These are phyloP conservation scores for Callospermophilus lateralis DNA, from an alignment of 2,113 vertebrate genomes.

Conservation along the genomic window DNA sequence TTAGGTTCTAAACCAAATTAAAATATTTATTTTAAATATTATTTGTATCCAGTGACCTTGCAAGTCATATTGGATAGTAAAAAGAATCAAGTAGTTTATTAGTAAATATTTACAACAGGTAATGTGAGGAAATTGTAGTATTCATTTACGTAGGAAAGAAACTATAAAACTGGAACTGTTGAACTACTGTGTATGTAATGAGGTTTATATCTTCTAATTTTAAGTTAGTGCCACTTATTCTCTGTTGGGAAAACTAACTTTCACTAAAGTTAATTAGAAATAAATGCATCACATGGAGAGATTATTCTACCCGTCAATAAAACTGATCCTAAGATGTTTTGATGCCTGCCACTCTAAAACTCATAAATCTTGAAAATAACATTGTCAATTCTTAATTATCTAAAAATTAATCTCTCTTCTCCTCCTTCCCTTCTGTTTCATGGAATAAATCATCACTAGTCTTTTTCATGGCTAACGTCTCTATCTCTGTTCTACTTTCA, in stretches of 20 bases:
- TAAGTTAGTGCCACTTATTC: constrained; percentile 43
- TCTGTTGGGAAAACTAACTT: constrained; percentile 49
- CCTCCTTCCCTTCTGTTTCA: constrained; percentile 66
- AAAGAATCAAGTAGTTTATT: constrained; percentile 41
- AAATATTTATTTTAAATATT: constrained; percentile 68
- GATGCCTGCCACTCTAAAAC: constrained; percentile 61
- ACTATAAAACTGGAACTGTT: constrained; percentile 48
- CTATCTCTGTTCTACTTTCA: neutral
- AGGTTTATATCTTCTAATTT: constrained; percentile 50
- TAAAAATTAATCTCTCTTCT: constrained; percentile 72
- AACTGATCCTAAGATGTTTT: constrained; percentile 59
- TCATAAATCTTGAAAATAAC: constrained; percentile 80
- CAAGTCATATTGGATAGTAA: constrained; percentile 69
- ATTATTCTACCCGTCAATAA: constrained; percentile 65
- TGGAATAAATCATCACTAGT: neutral
- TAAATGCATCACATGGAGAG: constrained; percentile 49
- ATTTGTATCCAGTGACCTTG: constrained; percentile 53
- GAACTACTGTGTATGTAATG: neutral
- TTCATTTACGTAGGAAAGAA: constrained; percentile 66
- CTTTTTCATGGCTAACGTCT: neutral
- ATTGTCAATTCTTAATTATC: constrained; percentile 75
- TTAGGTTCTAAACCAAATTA: constrained; percentile 65
- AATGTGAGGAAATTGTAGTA: constrained; percentile 40
- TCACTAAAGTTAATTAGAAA: constrained; percentile 70
- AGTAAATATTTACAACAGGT: constrained; percentile 38